phyloP scores from a whole-genome alignment of 2,113 vertebrate species.

The Symphodus melops region DNA sequence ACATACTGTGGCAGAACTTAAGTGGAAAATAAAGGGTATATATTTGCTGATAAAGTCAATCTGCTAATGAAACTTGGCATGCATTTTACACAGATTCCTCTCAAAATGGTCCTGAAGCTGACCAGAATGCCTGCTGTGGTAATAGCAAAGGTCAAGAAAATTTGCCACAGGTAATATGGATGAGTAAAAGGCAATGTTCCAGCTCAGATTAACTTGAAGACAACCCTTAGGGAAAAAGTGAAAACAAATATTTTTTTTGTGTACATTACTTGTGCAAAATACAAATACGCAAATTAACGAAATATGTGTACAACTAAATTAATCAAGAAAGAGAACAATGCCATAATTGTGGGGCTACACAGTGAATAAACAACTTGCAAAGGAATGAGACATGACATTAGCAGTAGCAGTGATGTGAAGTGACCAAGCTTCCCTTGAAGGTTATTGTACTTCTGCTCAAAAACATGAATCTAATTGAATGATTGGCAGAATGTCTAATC shows the following conservation, averaged over 20 bases:
- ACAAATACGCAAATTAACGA: too few relatives aligned
- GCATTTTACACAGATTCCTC: neutral
- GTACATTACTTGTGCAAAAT: too few relatives aligned
- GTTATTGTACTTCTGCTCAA: neutral
- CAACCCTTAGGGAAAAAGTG: neutral
- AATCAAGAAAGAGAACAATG: neutral
- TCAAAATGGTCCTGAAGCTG: neutral
- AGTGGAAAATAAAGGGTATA: neutral
- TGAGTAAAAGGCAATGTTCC: too few relatives aligned
- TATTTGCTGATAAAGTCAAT: neutral
- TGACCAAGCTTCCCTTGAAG: slow-evolving; percentile 30
- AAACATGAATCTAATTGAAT: slow-evolving; percentile 32
- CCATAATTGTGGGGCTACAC: neutral
- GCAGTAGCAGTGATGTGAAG: slow-evolving; percentile 8
- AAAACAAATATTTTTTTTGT: too few relatives aligned
- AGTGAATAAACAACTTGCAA: neutral
- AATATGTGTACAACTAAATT: neutral
- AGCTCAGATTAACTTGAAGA: neutral
- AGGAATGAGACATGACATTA: neutral
- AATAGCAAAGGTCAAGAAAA: neutral
- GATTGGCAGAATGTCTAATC: slow-evolving; percentile 26
- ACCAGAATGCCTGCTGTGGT: neutral
- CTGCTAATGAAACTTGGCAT: too few relatives aligned
- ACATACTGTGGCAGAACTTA: neutral
- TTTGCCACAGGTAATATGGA: neutral